Conservation (phyloP, 92 coral and sea anemone species). For the Actinostola sp. region DNA sequence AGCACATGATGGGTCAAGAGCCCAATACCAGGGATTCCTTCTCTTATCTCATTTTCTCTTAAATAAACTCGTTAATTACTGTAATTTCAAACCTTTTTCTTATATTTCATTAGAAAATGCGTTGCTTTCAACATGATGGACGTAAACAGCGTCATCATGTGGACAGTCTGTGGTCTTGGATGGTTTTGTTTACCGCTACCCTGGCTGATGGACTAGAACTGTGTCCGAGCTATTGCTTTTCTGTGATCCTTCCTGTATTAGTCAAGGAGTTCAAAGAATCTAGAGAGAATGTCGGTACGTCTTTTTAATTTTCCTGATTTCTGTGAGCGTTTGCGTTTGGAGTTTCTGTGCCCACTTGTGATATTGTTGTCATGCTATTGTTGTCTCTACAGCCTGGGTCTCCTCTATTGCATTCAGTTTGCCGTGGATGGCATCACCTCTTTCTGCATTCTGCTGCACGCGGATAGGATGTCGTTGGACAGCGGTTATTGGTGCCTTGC, state of each 20-base stretch:
- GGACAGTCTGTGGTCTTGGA: constrained; percentile 33
- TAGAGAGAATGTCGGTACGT: constrained; percentile 48
- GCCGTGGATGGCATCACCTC: constrained; percentile 39
- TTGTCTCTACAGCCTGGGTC: constrained; percentile 80
- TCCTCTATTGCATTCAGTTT: constrained; percentile 54
- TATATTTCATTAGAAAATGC: too few species aligned
- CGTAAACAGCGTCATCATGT: constrained; percentile 14
- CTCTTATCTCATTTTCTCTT: too few species aligned
- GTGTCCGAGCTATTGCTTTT: constrained; percentile 23
- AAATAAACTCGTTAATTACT: too few species aligned
- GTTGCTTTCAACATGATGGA: neutral
- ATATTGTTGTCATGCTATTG: too few species aligned
- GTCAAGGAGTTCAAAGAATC: constrained; percentile 36
- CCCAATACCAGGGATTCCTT: too few species aligned
- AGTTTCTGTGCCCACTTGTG: too few species aligned
- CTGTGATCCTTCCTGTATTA: constrained; percentile 49
- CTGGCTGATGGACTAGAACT: constrained; percentile 3
- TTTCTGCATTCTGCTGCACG: constrained; percentile 38
- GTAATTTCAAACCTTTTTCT: too few species aligned
- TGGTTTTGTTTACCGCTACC: constrained; percentile 24
- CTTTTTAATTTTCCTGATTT: too few species aligned
- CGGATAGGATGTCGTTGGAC: constrained; percentile 50
- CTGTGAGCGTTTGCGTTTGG: too few species aligned
- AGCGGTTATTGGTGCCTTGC: constrained; percentile 42
- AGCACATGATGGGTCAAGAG: too few species aligned